Evolutionary conservation across 1,140 invertebrate genomes (phyloP), one percentile per base, ranked within the genome.

Genomic region (Calephelis virginiensis): DNA sequence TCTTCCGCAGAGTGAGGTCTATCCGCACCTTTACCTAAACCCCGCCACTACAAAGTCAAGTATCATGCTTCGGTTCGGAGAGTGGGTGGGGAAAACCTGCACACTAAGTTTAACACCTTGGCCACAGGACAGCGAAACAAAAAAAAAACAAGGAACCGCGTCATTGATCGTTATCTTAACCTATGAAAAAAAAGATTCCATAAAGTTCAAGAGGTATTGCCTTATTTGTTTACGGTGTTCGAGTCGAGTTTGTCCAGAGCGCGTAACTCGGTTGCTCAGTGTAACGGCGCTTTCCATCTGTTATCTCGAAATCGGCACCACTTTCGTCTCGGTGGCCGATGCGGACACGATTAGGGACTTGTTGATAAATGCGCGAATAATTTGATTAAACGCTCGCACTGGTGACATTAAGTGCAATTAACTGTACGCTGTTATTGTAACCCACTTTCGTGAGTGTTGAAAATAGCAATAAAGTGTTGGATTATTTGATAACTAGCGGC

Each of bases 251-350:
- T 80, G 77, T 61, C 80, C 79, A 79, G 75, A 64, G 73, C 77
- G 84, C 87, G 84, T 88, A 90, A 88, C 84, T 75, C 85, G 78
- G 84, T 85, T 81, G 78, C 40, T 9, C 40, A 9, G 76, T 80
- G 75, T 86, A 79, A 82, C 77, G 72, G 77, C 81, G 78, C 85
- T 90, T 90, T 90, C 84, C 84, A 86, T 78, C 83, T 81, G 78
- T 85, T 88, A 88, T 87, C 83, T 82, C 70, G 68, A 75, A 74
- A 88, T 84, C 84, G 71, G 68, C 77, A 73, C 68, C 78, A 68
- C 76, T 81, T 80, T 81, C 74, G 73, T 80, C 73, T 78, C 80
- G 72, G 76, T 49, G 17, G 40, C 49, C 50, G 63, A 64, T 64
- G 49, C 63, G 65, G 72, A 69, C 67, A 62, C 73, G 80, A 83